Percentiles rank a stretch among this genome's conserved stretches.
These are phyloP conservation scores for Tiaroga cobitis DNA, from an alignment of 2,797 vertebrate genomes.

Conservation along the genomic window DNA sequence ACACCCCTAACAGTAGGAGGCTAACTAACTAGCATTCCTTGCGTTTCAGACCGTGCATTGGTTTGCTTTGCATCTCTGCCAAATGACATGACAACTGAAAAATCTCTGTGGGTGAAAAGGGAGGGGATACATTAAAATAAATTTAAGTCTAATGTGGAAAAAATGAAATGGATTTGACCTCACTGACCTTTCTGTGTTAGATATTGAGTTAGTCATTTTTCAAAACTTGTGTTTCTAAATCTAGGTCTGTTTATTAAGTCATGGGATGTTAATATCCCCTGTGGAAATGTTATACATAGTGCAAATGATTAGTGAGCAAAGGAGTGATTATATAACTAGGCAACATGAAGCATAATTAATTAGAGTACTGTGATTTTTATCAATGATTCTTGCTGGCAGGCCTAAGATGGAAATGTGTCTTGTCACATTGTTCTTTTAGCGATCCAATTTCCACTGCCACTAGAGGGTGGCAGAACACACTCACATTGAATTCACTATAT, in stretches of 20 bases:
- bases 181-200: conserved; percentile 26
- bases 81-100: conserved; percentile 19
- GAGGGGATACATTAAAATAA: conserved; percentile 20
- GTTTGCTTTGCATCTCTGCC: conserved; percentile 37
- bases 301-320: conserved; percentile 26
- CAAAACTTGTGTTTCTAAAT: conserved; percentile 35
- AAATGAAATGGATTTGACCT: conserved; percentile 38
- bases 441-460: conserved; percentile 67
- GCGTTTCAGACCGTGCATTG: background rate
- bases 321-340: conserved; percentile 42
- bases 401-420: conserved; percentile 34
- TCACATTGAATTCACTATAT: conserved; percentile 66
- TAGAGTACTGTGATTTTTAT: conserved; percentile 35
- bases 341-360: conserved; percentile 48
- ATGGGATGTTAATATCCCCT: conserved; percentile 30
- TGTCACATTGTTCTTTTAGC: conserved; percentile 37
- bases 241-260: conserved; percentile 12
- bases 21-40: conserved; percentile 50
- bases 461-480: conserved; percentile 72
- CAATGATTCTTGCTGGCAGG: conserved; percentile 43
- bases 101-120: conserved; percentile 21
- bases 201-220: conserved; percentile 36
- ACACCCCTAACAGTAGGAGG: conserved; percentile 26
- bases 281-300: conserved; percentile 14
- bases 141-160: conserved; percentile 39